Evolutionary conservation across 2,113 vertebrate genomes (phyloP), one percentile per base, ranked within the genome.

Genomic region (Megaptera novaeangliae): DNA sequence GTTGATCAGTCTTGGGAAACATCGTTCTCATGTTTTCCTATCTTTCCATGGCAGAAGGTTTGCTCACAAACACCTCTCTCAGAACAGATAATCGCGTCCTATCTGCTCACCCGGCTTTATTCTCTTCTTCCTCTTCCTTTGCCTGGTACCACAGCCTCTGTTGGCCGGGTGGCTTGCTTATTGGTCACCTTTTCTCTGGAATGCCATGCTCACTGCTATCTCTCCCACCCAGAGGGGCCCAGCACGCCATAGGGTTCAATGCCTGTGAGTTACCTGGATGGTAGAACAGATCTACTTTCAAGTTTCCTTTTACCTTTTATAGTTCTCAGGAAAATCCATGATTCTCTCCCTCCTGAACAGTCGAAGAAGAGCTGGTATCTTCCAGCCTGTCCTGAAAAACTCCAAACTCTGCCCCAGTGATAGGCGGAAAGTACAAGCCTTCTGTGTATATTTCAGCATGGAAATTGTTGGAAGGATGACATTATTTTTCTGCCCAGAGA

Each of bases 201-300:
- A 59, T 3, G 39, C 64, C 68, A 27, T 11, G n/a, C 68, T 59
- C 17, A 11, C 5, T 29, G 36, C 36, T 46, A 1, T 8, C 5
- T 39, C 52, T 34, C 18, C 25, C 34, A 18, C 25, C 39, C 31
- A 25, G 75, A 11, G 13, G 31, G 3, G 12, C 25, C 10, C 25
- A 12, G 21, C 39, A n/a, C 1, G 0, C 15, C 5, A 0, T 0
- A 6, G 5, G 5, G 4, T 7, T 44, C 5, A 2, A 11, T 6
- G 18, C 41, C 39, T 39, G 3, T 8, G 6, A 74, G 52, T 8
- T 7, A 5, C 39, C 64, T 44, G 21, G n/a, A 61, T 14, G 12
- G 44, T 18, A 15, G 31, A 68, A 36, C 2, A 61, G 46, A 52
- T 17, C 31, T 31, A 3, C 7, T 20, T 41, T 68, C 27, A 55